These are phyloP conservation scores for Diacarnus erythraeanus DNA, from an alignment of 37 sponge, comb jelly and placozoan genomes.

Conservation along the genomic window DNA sequence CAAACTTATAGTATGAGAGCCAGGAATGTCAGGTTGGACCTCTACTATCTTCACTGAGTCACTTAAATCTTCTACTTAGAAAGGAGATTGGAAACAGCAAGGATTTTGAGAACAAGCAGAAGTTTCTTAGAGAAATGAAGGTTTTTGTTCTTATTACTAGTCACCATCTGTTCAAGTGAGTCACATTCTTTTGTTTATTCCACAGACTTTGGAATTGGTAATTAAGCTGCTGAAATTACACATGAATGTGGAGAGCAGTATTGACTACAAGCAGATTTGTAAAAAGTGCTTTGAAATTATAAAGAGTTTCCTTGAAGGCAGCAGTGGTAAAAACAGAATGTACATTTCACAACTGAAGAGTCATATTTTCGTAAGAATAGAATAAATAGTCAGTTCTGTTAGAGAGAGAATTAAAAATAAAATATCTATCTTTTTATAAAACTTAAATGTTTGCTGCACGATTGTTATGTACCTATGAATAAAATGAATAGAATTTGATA, in stretches of 20 bases:
- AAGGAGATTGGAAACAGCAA: background rate
- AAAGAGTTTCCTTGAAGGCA: conserved; percentile 25
- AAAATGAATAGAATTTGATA: too few relatives aligned
- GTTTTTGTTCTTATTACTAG: too few relatives aligned
- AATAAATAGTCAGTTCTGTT: too few relatives aligned
- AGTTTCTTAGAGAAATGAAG: background rate
- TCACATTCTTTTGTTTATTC: background rate
- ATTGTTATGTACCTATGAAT: too few relatives aligned
- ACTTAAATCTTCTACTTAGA: background rate
- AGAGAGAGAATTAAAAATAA: too few relatives aligned
- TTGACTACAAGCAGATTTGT: conserved; percentile 43
- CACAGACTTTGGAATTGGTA: background rate
- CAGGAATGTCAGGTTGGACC: too few relatives aligned
- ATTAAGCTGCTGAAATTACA: background rate
- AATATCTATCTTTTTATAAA: too few relatives aligned
- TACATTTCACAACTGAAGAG: conserved; percentile 67
- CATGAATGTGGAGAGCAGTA: background rate
- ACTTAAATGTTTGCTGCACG: too few relatives aligned
- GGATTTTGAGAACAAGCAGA: background rate
- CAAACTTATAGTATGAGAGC: too few relatives aligned
- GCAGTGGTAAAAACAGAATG: conserved; percentile 76
- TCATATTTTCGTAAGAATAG: conserved; percentile 15
- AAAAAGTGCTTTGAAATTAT: conserved; percentile 42
- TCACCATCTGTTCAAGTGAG: too few relatives aligned
- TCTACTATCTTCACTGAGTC: background rate